Percentiles rank a stretch among this genome's conserved stretches.
Conservation (phyloP, 2,113 vertebrate genomes). For the Psittacula cyanocephala region DNA sequence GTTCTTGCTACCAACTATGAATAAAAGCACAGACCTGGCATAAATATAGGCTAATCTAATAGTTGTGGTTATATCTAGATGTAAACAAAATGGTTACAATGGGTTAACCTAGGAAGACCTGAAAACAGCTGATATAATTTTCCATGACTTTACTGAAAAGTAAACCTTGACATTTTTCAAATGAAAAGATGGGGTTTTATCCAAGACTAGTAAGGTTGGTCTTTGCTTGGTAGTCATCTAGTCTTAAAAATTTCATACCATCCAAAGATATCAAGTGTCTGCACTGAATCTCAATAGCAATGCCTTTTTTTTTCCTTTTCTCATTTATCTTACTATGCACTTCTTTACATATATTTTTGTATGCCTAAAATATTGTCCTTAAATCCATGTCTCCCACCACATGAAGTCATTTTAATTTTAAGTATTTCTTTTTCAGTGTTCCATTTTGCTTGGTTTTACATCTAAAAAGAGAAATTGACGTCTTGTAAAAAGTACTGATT, state of each 20-base stretch:
- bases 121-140: not conserved
- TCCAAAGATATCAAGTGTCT: not conserved
- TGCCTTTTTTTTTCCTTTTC: not conserved
- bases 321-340: not conserved
- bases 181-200: not conserved
- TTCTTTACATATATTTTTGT: not conserved
- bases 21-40: not conserved
- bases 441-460: not conserved
- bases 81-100: not conserved
- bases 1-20: not conserved
- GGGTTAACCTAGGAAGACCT: not conserved
- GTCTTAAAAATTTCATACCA: not conserved
- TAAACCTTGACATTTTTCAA: not conserved
- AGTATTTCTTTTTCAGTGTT: not conserved
- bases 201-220: not conserved
- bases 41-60: not conserved
- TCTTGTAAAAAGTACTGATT: not conserved
- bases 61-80: not conserved
- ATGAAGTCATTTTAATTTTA: not conserved
- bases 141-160: not conserved
- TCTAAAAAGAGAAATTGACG: not conserved
- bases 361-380: not conserved
- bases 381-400: not conserved
- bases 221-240: not conserved
- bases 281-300: not conserved